Evolutionary conservation across 1,140 invertebrate species (phyloP).

Genomic region (Lamellibrachia luymesi): DNA sequence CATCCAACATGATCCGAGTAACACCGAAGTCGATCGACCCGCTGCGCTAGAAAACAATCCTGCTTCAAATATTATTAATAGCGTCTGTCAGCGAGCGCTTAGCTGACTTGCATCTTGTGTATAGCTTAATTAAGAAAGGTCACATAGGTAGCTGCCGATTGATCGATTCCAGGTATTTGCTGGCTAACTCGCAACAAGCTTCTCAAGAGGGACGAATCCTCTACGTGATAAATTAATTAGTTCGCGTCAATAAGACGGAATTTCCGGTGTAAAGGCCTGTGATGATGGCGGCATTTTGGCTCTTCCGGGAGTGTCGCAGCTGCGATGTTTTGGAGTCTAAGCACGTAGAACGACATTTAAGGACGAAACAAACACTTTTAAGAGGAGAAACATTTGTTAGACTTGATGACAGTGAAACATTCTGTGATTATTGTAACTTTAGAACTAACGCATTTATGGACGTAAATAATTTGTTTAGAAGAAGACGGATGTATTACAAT

Average conservation of each 20-base stretch:
- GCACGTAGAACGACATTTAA: neutral
- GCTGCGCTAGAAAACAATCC: neutral
- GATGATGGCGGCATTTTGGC: neutral
- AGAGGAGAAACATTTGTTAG: neutral
- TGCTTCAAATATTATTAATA: constrained; percentile 1
- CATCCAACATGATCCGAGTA: neutral
- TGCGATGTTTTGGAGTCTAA: neutral
- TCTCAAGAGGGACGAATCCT: neutral
- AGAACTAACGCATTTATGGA: neutral
- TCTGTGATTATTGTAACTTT: neutral
- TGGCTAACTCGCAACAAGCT: neutral
- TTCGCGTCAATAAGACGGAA: neutral
- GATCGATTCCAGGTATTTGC: neutral
- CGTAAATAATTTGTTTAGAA: neutral
- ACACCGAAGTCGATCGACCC: neutral
- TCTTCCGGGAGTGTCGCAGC: neutral
- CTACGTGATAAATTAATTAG: neutral
- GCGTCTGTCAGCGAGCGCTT: neutral
- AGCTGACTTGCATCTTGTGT: neutral
- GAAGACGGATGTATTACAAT: neutral
- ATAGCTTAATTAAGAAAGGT: constrained; percentile 5
- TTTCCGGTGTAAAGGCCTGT: neutral
- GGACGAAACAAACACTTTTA: neutral
- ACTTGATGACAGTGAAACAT: neutral
- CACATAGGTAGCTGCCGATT: neutral